phyloP scores from a whole-genome alignment of 2,797 vertebrate genomes.

The Taeniopygia guttata region DNA sequence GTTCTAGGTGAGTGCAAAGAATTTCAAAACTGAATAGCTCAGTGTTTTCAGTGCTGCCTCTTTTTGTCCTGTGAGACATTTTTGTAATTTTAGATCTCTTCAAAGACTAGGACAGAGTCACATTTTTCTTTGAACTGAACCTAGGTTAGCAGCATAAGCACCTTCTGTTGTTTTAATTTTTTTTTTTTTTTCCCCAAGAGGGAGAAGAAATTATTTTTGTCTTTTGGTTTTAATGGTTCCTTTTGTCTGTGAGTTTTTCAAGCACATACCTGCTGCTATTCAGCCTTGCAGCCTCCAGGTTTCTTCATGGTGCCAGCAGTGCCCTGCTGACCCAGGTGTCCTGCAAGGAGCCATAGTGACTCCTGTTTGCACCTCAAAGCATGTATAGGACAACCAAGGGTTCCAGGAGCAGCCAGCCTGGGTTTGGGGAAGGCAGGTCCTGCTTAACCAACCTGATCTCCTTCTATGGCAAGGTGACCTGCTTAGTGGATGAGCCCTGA shows the following conservation, averaged over 20 bases:
- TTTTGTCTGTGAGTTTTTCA: neutral
- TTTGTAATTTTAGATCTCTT: neutral
- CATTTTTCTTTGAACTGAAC: neutral
- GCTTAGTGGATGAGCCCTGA: neutral
- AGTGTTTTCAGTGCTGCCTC: neutral
- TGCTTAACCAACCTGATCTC: neutral
- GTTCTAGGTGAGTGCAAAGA: neutral
- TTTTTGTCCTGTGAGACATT: neutral
- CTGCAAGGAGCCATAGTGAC: neutral
- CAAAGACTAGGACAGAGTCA: neutral
- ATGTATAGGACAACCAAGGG: neutral
- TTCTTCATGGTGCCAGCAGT: neutral
- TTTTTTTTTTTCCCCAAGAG: neutral
- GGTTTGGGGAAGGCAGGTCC: neutral
- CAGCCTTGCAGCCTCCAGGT: neutral
- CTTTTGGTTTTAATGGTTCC: neutral
- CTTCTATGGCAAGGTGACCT: neutral
- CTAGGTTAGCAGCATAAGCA: neutral
- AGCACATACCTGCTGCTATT: neutral
- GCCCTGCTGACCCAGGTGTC: accelerated
- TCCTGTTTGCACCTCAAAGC: neutral
- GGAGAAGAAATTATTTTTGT: neutral
- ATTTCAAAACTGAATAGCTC: neutral
- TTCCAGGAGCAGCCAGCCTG: neutral
- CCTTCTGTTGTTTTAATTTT: neutral